Conservation (phyloP, 2,797 vertebrate species). For the Clarias pachynema region DNA sequence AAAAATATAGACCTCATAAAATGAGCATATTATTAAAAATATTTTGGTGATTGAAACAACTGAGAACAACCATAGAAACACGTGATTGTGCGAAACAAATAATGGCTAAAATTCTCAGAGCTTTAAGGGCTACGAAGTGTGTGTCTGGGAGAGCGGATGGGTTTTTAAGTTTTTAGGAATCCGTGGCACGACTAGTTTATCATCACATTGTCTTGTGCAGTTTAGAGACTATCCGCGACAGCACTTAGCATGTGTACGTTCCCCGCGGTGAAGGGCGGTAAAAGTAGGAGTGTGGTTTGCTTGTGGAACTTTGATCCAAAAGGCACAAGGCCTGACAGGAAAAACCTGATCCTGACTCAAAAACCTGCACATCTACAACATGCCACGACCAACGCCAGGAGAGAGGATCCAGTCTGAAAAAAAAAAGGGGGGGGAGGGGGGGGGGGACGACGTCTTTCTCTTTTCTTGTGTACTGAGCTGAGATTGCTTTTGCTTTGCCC, state of each 20-base stretch:
- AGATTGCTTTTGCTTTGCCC: slow-evolving; percentile 27
- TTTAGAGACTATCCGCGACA: too few relatives aligned
- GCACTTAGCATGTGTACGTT: background rate
- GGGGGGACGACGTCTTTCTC: background rate
- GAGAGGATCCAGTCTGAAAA: slow-evolving; percentile 52
- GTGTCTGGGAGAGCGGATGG: too few relatives aligned
- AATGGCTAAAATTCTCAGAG: too few relatives aligned
- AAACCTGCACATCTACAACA: slow-evolving; percentile 60
- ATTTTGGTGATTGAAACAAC: too few relatives aligned
- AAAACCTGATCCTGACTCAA: slow-evolving; percentile 72
- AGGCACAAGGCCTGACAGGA: slow-evolving; percentile 69
- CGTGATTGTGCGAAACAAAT: too few relatives aligned
- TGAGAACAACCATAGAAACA: too few relatives aligned
- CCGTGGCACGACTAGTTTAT: too few relatives aligned
- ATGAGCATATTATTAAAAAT: too few relatives aligned
- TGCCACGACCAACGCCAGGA: slow-evolving; percentile 62
- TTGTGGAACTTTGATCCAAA: slow-evolving; percentile 59
- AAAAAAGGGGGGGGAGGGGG: background rate
- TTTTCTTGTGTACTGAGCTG: slow-evolving; percentile 9
- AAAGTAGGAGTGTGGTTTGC: slow-evolving; percentile 53
- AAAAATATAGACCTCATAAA: too few relatives aligned
- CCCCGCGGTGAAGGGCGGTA: background rate
- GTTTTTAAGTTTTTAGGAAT: too few relatives aligned
- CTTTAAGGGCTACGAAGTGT: too few relatives aligned
- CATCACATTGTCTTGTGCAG: too few relatives aligned